These are phyloP conservation scores for Lasioglossum albipes DNA, from an alignment of 1,140 invertebrate species.

Conservation along the genomic window DNA sequence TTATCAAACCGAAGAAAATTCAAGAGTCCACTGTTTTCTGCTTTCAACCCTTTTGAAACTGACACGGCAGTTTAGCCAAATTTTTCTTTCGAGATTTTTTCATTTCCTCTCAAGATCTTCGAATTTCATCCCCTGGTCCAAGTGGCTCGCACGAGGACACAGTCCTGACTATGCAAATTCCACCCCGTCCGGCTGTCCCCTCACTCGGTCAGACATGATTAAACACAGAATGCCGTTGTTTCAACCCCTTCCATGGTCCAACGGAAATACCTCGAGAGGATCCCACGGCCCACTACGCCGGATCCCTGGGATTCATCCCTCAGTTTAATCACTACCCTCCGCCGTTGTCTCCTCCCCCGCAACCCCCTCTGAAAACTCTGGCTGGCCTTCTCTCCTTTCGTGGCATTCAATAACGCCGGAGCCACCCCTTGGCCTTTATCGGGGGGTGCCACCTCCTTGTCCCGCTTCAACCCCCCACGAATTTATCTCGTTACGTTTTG, in stretches of 20 bases:
- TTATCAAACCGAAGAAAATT: no score
- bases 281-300: slow-evolving; percentile 50
- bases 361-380: slow-evolving; percentile 61
- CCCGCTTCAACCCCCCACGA: slow-evolving; percentile 17
- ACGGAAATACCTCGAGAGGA: slow-evolving; percentile 51
- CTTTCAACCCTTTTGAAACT: no score
- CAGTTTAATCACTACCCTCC: slow-evolving; percentile 76
- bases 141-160: neutral
- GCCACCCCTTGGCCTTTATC: slow-evolving; percentile 54
- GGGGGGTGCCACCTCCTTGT: slow-evolving; percentile 24
- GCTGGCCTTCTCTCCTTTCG: slow-evolving; percentile 62
- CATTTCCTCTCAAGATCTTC: no score
- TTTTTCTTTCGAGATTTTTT: no score
- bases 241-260: slow-evolving; percentile 54
- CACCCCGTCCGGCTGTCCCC: slow-evolving; percentile 58
- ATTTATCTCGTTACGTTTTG: slow-evolving; percentile 74
- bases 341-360: neutral
- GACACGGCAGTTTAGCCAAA: no score
- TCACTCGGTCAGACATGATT: slow-evolving; percentile 77
- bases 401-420: slow-evolving; percentile 75
- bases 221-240: slow-evolving; percentile 78
- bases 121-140: no score
- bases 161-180: slow-evolving; percentile 70
- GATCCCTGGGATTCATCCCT: slow-evolving; percentile 68
- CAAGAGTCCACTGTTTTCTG: no score